A percentile compares a stretch with the other conserved stretches of the same genome.
These are phyloP conservation scores for Drosophila pullipes DNA, from an alignment of 2,888 invertebrate species.

Conservation along the genomic window DNA sequence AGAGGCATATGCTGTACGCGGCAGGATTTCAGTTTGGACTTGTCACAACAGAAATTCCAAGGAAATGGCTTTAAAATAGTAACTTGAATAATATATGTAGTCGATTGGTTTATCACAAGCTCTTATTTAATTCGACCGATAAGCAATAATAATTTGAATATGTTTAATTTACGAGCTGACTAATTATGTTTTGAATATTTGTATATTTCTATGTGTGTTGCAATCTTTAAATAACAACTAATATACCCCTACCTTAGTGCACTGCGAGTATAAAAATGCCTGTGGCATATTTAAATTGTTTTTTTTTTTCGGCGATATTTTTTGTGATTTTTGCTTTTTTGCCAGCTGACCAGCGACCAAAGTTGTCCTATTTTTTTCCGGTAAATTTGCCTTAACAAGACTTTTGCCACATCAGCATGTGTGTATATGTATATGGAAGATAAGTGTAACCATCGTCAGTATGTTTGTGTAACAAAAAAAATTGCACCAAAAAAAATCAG, in stretches of 20 bases:
- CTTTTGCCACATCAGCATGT: conserved; percentile 71
- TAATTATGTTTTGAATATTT: background rate
- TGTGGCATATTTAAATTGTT: conserved; percentile 59
- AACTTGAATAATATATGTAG: background rate
- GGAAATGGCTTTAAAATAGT: background rate
- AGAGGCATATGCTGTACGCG: conserved; percentile 69
- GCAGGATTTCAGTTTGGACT: conserved; percentile 64
- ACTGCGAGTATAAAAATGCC: conserved; percentile 47
- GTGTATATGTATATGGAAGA: conserved; percentile 37
- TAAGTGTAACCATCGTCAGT: conserved; percentile 45
- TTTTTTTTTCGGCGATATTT: conserved; percentile 24
- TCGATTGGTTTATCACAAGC: background rate
- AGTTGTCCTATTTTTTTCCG: conserved; percentile 60
- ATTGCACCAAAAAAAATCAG: conserved; percentile 33
- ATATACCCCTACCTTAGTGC: conserved; percentile 29
- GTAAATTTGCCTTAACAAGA: conserved; percentile 67
- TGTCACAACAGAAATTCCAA: conserved; percentile 18
- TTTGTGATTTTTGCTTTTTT: conserved; percentile 28
- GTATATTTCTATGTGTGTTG: background rate
- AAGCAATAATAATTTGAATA: background rate
- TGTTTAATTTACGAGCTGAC: background rate
- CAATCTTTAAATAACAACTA: background rate
- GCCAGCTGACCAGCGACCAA: conserved; percentile 58
- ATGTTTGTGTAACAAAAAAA: conserved; percentile 30
- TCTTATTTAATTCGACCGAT: background rate